phyloP scores from a whole-genome alignment of 2,797 vertebrate genomes.

The Channa striata region DNA sequence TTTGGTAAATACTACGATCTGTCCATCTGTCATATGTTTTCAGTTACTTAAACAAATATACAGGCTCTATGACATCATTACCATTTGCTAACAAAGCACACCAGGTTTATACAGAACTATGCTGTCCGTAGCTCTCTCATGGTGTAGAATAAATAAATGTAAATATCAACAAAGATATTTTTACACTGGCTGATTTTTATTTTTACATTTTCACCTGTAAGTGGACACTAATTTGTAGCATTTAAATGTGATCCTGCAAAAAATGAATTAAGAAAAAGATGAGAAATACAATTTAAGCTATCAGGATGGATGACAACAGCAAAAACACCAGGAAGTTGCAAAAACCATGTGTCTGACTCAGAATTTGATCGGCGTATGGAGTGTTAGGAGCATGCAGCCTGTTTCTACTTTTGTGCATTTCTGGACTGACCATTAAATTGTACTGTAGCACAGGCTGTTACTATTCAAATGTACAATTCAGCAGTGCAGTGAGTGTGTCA shows the following conservation, averaged over 20 bases:
- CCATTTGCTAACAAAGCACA: conserved; percentile 4
- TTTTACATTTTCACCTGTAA: neutral
- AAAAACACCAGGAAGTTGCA: neutral
- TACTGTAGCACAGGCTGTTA: conserved; percentile 12
- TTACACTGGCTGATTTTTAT: no score
- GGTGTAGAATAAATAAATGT: no score
- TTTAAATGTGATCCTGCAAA: neutral
- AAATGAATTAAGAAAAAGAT: neutral
- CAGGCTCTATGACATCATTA: neutral
- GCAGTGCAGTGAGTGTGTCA: conserved; percentile 32
- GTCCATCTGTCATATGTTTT: neutral
- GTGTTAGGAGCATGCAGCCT: neutral
- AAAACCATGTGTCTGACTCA: neutral
- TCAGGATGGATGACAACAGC: neutral
- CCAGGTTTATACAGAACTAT: neutral
- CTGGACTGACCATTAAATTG: conserved; percentile 31
- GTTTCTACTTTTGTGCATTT: conserved; percentile 22
- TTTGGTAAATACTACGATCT: neutral
- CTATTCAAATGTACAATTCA: conserved; percentile 36
- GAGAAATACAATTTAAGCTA: neutral
- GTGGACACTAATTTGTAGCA: neutral
- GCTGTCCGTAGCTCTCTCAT: neutral
- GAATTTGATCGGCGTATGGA: neutral
- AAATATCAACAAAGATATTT: neutral
- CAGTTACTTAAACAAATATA: neutral